Percentiles rank a stretch among this genome's conserved stretches.
phyloP scores from a whole-genome alignment of 2,113 vertebrate species.

The Protobothrops flavoviridis region DNA sequence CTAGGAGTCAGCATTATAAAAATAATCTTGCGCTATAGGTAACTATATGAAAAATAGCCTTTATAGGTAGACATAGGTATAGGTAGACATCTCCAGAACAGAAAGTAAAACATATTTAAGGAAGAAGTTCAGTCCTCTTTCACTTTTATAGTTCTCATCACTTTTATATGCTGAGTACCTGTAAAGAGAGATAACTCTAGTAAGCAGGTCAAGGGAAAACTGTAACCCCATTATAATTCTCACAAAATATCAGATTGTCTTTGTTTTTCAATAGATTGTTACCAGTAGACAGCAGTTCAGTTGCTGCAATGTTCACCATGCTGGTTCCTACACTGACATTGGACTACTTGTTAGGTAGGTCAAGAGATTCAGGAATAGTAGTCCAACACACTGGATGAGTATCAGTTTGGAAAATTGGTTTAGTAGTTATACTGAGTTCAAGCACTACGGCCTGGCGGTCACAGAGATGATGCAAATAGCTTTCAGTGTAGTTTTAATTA shows the following conservation, averaged over 20 bases:
- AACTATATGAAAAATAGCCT: neutral
- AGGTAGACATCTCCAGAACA: neutral
- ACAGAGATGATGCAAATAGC: neutral
- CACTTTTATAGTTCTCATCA: neutral
- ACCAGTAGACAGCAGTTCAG: neutral
- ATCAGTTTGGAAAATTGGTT: neutral
- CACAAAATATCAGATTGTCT: neutral
- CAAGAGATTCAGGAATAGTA: neutral
- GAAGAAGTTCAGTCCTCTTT: neutral
- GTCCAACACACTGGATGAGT: neutral
- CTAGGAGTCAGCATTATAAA: neutral
- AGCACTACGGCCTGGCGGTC: neutral
- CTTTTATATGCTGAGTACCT: neutral
- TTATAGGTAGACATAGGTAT: neutral
- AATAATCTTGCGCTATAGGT: neutral
- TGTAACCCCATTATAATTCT: neutral
- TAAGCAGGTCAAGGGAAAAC: neutral
- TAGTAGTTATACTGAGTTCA: neutral
- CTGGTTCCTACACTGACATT: neutral
- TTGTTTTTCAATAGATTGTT: neutral
- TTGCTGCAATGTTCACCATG: neutral
- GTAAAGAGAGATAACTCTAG: neutral
- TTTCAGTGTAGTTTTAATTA: neutral
- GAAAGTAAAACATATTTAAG: neutral
- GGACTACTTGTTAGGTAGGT: too few species aligned